A percentile compares a stretch with the other conserved stretches of the same genome.
phyloP scores from a whole-genome alignment of 2,113 vertebrate genomes.

The Gila orcuttii region DNA sequence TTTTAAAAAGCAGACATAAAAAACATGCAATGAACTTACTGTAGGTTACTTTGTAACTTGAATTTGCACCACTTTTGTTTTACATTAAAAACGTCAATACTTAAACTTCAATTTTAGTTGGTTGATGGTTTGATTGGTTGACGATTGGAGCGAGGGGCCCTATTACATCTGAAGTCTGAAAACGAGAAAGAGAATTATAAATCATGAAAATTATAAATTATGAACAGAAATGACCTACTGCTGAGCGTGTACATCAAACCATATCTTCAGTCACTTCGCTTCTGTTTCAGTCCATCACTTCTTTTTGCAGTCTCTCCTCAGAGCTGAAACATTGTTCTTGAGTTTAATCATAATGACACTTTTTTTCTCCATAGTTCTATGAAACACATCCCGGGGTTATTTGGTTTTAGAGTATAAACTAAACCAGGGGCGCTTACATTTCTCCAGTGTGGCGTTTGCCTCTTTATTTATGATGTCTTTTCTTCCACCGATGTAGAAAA shows the following conservation, averaged over 20 bases:
- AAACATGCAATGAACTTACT: neutral
- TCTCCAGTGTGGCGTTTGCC: slow-evolving; percentile 63
- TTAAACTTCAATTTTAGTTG: neutral
- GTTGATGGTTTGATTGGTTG: too few species aligned
- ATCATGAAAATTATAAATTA: neutral
- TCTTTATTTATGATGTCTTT: slow-evolving; percentile 72
- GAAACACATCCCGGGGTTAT: slow-evolving; percentile 58
- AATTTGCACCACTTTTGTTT: neutral
- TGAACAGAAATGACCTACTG: neutral
- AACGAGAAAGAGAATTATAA: neutral
- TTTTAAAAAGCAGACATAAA: neutral
- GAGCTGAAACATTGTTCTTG: slow-evolving; percentile 40
- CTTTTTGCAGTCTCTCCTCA: slow-evolving; percentile 13
- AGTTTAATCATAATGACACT: slow-evolving; percentile 48
- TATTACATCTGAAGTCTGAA: neutral
- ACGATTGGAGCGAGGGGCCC: neutral
- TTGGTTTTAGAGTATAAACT: slow-evolving; percentile 50
- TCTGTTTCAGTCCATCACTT: slow-evolving; percentile 27
- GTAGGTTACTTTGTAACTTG: too few species aligned
- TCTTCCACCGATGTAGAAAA: slow-evolving; percentile 68
- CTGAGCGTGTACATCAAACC: neutral
- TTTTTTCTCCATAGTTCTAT: slow-evolving; percentile 31
- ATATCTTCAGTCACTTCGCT: slow-evolving; percentile 7
- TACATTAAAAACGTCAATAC: neutral
- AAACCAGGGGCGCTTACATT: slow-evolving; percentile 58